Conservation (phyloP, 2,797 vertebrate species). For the Oceanodroma leucorhoa region DNA sequence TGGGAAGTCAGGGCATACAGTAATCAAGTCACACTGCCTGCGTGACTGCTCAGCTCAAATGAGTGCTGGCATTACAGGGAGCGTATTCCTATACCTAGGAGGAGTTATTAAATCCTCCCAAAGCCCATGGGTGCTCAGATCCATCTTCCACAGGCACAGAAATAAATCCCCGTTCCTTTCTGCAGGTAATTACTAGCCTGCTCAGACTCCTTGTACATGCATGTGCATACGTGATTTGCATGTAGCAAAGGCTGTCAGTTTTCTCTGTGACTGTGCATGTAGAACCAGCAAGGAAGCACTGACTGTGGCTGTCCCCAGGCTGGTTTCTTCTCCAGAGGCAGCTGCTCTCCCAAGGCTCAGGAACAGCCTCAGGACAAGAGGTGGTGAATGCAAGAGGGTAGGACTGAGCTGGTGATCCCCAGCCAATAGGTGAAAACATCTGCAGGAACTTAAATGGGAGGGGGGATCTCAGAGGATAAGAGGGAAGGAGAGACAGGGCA, state of each 20-base stretch:
- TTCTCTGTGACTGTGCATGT: not conserved
- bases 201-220: not conserved
- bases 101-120: slow-evolving; percentile 15
- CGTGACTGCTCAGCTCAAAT: not conserved
- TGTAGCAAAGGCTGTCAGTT: not conserved
- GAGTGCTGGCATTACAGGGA: not conserved
- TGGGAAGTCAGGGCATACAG: not conserved
- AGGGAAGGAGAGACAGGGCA: not conserved
- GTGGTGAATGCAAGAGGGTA: not conserved
- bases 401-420: not conserved
- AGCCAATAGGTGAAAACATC: not conserved
- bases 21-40: not conserved
- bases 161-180: not conserved
- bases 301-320: not conserved
- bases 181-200: not conserved
- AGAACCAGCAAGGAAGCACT: not conserved
- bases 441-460: not conserved
- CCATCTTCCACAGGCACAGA: not conserved
- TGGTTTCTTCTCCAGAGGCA: not conserved
- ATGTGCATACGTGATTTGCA: not conserved
- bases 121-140: not conserved
- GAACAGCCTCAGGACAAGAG: not conserved
- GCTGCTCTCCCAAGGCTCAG: not conserved
- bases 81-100: not conserved
- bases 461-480: not conserved